phyloP scores from a whole-genome alignment of 2,888 invertebrate genomes.

The Andrena flavipes region DNA sequence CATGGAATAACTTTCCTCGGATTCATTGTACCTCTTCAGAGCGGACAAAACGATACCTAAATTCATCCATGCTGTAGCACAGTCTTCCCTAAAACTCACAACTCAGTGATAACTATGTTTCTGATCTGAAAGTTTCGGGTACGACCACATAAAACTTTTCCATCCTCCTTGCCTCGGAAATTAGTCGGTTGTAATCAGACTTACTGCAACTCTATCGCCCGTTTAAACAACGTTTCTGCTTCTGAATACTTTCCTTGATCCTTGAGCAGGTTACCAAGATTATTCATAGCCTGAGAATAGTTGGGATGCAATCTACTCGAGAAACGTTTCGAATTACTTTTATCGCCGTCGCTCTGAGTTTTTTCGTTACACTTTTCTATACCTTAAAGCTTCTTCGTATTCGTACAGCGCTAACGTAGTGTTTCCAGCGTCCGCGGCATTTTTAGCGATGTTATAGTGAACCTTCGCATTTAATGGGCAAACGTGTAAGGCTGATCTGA shows the following conservation, averaged over 20 bases:
- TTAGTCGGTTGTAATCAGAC: conserved; percentile 55
- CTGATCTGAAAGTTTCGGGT: neutral
- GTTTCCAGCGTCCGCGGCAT: conserved; percentile 91
- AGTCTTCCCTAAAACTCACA: conserved; percentile 88
- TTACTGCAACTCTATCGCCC: conserved; percentile 91
- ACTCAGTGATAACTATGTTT: conserved; percentile 20
- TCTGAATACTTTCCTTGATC: conserved; percentile 89
- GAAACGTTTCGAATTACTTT: neutral
- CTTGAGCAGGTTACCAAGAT: conserved; percentile 94
- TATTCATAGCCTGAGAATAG: conserved; percentile 97
- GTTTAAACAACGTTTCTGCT: conserved; percentile 90
- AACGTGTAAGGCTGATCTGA: conserved; percentile 92
- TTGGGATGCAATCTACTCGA: conserved; percentile 89
- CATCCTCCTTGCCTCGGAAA: conserved; percentile 5
- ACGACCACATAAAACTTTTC: neutral
- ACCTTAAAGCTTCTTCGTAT: conserved; percentile 92
- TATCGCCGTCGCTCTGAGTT: neutral
- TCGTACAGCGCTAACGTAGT: conserved; percentile 89
- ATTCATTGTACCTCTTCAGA: conserved; percentile 89
- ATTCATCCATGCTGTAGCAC: conserved; percentile 99
- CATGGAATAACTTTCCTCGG: conserved; percentile 91
- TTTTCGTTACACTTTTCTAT: conserved; percentile 21
- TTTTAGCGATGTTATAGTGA: conserved; percentile 96
- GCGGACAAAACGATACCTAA: conserved; percentile 95
- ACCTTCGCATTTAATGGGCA: conserved; percentile 98